A percentile compares a stretch with the other conserved stretches of the same genome.
Evolutionary conservation across 2,797 vertebrate species (phyloP).

Genomic region (Lepilemur ruficaudatus): DNA sequence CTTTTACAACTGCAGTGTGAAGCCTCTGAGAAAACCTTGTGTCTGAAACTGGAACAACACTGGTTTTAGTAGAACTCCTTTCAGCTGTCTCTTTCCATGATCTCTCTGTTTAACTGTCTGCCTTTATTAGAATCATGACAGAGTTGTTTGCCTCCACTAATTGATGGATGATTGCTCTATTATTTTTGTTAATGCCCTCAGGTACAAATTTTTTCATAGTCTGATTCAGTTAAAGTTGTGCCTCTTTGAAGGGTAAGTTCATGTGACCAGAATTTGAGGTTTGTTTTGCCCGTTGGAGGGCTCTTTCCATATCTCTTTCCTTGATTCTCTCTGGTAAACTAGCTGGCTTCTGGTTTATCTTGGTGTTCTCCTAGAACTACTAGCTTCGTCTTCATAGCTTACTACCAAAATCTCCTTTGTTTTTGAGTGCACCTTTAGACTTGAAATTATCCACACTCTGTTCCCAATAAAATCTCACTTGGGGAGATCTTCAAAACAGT

Average conservation of each 20-base stretch:
- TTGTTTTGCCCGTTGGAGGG: neutral
- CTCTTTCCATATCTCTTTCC: neutral
- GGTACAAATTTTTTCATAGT: neutral
- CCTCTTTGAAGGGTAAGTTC: neutral
- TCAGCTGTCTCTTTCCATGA: neutral
- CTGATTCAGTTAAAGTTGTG: neutral
- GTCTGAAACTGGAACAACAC: neutral
- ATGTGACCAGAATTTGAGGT: neutral
- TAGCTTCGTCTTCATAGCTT: neutral
- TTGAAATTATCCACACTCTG: neutral
- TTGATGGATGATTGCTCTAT: neutral
- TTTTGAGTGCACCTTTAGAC: neutral
- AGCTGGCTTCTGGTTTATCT: neutral
- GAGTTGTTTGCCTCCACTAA: neutral
- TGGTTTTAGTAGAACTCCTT: neutral
- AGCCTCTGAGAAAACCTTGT: neutral
- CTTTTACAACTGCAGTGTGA: neutral
- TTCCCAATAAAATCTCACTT: neutral
- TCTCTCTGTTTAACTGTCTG: neutral
- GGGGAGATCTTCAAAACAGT: neutral
- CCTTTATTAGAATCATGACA: neutral
- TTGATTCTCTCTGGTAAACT: neutral
- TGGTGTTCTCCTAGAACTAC: neutral
- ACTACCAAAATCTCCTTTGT: neutral
- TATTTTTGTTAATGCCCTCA: neutral